Percentiles rank a stretch among this genome's conserved stretches.
phyloP scores from a whole-genome alignment of 2,888 invertebrate genomes.

The Watsonalla binaria region DNA sequence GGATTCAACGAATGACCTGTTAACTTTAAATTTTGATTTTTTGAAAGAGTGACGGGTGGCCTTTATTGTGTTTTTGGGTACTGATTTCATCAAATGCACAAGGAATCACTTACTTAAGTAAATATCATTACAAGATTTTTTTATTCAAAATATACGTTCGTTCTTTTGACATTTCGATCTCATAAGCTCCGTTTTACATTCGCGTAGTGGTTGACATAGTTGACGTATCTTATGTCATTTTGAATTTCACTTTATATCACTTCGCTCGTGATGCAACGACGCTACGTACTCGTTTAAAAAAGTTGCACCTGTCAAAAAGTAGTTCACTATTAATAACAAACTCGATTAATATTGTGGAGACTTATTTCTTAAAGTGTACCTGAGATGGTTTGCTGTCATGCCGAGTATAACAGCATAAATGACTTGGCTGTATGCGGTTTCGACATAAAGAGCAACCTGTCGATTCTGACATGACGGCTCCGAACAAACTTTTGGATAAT shows the following conservation, averaged over 20 bases:
- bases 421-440: conserved; percentile 11
- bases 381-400: conserved; percentile 15
- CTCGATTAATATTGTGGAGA: conserved; percentile 4
- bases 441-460: conserved; percentile 21
- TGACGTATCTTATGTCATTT: conserved; percentile 2
- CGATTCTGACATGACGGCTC: conserved; percentile 26
- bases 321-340: conserved; percentile 6
- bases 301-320: conserved; percentile 2
- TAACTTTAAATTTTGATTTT: conserved; percentile 1
- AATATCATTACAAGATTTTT: too few relatives aligned
- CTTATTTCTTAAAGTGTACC: conserved; percentile 7
- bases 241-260: conserved; percentile 4
- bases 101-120: too few relatives aligned
- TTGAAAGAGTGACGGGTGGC: neutral
- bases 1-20: conserved; percentile 8
- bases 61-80: too few relatives aligned
- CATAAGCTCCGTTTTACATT: neutral
- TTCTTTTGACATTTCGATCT: too few relatives aligned
- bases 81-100: too few relatives aligned
- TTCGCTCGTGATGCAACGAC: conserved; percentile 1
- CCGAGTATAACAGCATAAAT: conserved; percentile 10
- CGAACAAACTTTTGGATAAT: conserved; percentile 23
- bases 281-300: neutral
- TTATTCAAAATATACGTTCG: too few relatives aligned
- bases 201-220: neutral